Conservation (phyloP, 1,140 invertebrate genomes). For the Trinorchestia longiramus region DNA sequence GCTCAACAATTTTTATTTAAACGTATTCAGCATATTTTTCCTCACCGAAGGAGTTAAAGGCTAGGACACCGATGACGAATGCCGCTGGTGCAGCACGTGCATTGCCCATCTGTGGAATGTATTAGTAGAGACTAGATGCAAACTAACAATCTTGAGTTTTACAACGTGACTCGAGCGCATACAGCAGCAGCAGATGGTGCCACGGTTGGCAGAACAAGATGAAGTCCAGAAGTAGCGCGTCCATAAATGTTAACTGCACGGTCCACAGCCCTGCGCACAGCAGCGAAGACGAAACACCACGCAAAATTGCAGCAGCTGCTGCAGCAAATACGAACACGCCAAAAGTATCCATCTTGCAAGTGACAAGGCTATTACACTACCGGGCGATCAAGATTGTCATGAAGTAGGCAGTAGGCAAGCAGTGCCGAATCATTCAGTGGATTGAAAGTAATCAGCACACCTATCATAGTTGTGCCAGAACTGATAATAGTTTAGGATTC, state of each 20-base stretch:
- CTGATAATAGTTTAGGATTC: too few species aligned
- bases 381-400: too few species aligned
- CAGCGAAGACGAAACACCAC: too few species aligned
- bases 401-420: too few species aligned
- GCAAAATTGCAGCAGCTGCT: too few species aligned
- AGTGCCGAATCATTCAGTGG: too few species aligned
- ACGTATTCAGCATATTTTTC: not conserved
- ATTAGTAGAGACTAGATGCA: not conserved
- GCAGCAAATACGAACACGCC: too few species aligned
- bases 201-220: constrained; percentile 6
- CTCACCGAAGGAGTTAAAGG: not conserved
- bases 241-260: not conserved
- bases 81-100: not conserved
- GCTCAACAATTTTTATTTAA: not conserved
- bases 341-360: too few species aligned
- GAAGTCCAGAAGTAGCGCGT: not conserved
- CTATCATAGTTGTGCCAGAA: too few species aligned
- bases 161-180: not conserved
- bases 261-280: not conserved
- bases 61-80: not conserved
- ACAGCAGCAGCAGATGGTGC: not conserved
- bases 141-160: not conserved
- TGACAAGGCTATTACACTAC: too few species aligned
- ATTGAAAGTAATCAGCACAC: too few species aligned
- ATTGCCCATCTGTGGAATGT: not conserved